Conservation (phyloP, 2,797 vertebrate species). For the Triplophysa yarkandensis region DNA sequence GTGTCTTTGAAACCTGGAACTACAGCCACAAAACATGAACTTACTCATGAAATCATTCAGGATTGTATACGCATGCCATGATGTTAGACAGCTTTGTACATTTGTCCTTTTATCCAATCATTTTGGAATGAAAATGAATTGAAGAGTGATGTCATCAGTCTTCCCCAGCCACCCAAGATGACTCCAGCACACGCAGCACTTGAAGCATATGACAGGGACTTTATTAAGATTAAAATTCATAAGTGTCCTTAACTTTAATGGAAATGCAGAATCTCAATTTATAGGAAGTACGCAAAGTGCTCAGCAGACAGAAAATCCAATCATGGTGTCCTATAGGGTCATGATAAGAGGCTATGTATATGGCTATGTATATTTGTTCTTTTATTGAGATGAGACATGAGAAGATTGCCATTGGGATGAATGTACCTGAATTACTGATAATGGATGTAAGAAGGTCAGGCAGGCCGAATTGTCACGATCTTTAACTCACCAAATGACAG, state of each 20-base stretch:
- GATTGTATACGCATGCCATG: no score
- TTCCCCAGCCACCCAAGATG: background rate
- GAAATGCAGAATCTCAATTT: background rate
- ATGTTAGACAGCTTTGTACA: background rate
- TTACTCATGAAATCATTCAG: no score
- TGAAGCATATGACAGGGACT: background rate
- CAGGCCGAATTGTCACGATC: background rate
- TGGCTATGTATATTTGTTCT: conserved; percentile 1
- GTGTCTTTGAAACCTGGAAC: background rate
- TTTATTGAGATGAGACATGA: background rate
- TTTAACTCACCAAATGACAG: background rate
- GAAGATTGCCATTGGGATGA: conserved; percentile 22
- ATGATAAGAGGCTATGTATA: conserved; percentile 1
- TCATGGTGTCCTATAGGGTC: conserved; percentile 8
- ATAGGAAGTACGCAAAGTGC: background rate
- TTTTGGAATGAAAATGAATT: background rate
- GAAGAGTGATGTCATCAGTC: background rate
- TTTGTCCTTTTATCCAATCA: background rate
- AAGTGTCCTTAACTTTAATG: conserved; percentile 23
- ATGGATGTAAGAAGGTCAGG: conserved; percentile 25
- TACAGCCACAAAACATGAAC: background rate
- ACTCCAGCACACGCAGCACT: background rate
- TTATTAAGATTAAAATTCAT: background rate
- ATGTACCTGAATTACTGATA: conserved; percentile 9
- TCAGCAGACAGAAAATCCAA: background rate